Evolutionary conservation across 2,797 vertebrate species (phyloP).

Genomic region (Heteromormyrus szaboi): DNA sequence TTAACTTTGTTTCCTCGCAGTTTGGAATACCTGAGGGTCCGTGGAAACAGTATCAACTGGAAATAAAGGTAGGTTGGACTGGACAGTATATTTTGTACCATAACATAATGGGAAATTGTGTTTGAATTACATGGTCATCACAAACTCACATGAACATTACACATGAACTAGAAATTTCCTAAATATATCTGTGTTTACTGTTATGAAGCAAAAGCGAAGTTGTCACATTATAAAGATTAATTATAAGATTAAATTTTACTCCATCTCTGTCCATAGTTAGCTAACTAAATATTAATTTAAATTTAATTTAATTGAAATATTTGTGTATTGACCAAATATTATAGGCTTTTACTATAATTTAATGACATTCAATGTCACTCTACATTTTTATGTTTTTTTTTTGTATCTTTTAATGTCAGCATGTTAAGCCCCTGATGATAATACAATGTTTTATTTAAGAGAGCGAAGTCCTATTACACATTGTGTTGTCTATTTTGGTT

Average conservation of each 20-base stretch:
- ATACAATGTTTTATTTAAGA: background rate
- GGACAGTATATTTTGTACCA: background rate
- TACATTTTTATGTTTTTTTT: background rate
- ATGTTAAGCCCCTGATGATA: background rate
- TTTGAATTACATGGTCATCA: background rate
- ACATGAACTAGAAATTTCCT: background rate
- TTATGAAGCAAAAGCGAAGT: background rate
- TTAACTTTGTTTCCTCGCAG: background rate
- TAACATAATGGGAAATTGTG: background rate
- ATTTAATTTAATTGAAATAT: background rate
- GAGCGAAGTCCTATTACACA: too few relatives aligned
- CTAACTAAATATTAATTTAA: background rate
- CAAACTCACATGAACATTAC: background rate
- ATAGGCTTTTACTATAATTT: background rate
- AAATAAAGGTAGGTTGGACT: background rate
- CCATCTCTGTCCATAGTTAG: background rate
- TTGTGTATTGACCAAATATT: background rate
- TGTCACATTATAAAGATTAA: background rate
- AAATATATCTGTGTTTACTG: background rate
- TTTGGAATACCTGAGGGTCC: background rate
- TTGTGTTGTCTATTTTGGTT: background rate
- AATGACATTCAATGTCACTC: background rate
- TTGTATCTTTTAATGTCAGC: background rate
- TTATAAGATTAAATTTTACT: background rate
- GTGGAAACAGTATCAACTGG: background rate